Conservation (phyloP, 2,888 invertebrate genomes). For the Chymomyza amoena region DNA sequence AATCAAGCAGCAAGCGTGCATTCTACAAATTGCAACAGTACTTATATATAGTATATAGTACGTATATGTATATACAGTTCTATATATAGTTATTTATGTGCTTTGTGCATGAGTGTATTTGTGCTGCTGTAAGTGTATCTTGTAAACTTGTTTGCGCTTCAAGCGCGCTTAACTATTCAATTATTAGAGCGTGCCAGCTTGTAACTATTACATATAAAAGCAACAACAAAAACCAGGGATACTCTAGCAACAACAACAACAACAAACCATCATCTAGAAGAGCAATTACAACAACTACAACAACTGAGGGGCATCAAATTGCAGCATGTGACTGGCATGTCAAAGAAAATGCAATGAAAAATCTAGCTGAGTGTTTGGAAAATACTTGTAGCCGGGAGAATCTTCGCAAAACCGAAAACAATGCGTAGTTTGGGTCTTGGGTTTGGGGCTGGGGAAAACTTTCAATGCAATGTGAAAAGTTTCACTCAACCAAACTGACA, state of each 20-base stretch:
- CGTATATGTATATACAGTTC: background rate
- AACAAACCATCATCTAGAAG: background rate
- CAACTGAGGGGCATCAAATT: constrained; percentile 16
- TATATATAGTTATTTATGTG: background rate
- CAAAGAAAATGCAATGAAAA: background rate
- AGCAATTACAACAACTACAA: background rate
- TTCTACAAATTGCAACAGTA: constrained; percentile 36
- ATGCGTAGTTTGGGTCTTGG: background rate
- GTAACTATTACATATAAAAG: background rate
- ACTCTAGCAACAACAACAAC: background rate
- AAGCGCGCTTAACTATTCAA: constrained; percentile 63
- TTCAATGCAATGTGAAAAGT: constrained; percentile 12
- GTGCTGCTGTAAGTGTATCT: background rate
- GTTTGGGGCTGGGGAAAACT: constrained; percentile 4
- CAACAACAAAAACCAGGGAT: background rate
- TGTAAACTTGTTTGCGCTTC: constrained; percentile 34
- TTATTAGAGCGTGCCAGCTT: constrained; percentile 40
- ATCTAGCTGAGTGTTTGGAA: background rate
- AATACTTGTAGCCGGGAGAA: background rate
- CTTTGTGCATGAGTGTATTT: background rate
- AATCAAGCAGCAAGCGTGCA: constrained; percentile 19
- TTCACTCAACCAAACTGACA: background rate
- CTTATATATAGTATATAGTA: background rate
- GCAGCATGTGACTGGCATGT: constrained; percentile 20
- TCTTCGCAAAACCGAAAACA: background rate